Base-by-base conservation (phyloP, 2,113 vertebrate species). In the Pterocles burchelli region DNA sequence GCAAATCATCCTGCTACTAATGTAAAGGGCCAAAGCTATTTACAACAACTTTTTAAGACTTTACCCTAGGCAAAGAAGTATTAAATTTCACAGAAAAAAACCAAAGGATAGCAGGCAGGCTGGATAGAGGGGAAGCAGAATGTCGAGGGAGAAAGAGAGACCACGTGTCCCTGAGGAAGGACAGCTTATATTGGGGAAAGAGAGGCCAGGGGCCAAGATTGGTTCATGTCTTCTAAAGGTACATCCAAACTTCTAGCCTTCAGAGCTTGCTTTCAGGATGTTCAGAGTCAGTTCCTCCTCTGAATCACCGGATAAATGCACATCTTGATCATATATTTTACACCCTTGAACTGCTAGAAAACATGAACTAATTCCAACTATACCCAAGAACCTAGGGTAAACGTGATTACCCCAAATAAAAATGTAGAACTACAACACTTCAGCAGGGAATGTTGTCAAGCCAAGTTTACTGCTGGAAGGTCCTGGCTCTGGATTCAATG, bases 1-100 rank as follows among this genome's bases (percentile, higher is more conserved):
- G 61, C 71, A 82, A 77, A 94, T 94, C 46, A 52, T 85, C 88
- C 58, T 65, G 54, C 71, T 89, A 13, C 36, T 59, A 59, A 78
- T 17, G 61, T 20, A 65, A 82, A 87, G 49, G 57, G 41, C 61
- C 14, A 85, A 51, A n/a, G 21, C 49, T 36, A 43, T 33, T 91
- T 54, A 76, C 66, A 65, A 45, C 5, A 0, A 54, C 46, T 76
- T 63, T 57, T 36, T 88, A 70, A 79, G 71, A 49, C 36, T 80
- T 76, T 17, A 85, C 85, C 58, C 28, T 14, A 62, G 71, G 82
- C 62, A 76, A 93, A 21, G 38, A 85, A 72, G 41, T 76, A 73
- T 58, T 63, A 25, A 79, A 75, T 52, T 82, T n/a, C 82, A 38
- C 17, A 76, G 33, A 12, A 70, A 33, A 49, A 72, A 48, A 13